phyloP scores from a whole-genome alignment of 2,888 invertebrate species.

The Heliothis peltigera region DNA sequence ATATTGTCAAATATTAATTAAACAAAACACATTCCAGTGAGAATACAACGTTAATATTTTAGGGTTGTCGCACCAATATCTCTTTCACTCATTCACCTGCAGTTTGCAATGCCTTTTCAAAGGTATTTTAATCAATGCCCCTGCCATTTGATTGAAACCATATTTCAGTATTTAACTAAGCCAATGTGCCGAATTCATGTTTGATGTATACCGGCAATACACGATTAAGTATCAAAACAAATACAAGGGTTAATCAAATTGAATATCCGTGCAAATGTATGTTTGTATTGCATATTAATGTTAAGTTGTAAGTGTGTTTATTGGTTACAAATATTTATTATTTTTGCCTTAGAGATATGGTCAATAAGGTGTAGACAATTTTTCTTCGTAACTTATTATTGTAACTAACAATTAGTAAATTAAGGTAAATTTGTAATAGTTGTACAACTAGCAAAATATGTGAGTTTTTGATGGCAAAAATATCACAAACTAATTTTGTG shows the following conservation, averaged over 20 bases:
- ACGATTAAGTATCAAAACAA: conserved; percentile 9
- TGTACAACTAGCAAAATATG: too few relatives aligned
- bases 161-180: conserved; percentile 24
- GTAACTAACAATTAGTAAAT: too few relatives aligned
- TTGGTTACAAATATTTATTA: conserved; percentile 28
- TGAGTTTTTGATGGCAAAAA: too few relatives aligned
- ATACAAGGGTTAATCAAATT: conserved; percentile 28
- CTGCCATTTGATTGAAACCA: conserved; percentile 34
- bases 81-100: not conserved
- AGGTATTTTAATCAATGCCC: conserved; percentile 4
- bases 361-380: too few relatives aligned
- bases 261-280: conserved; percentile 24
- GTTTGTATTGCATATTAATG: conserved; percentile 20
- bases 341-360: too few relatives aligned
- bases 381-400: too few relatives aligned
- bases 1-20: not conserved
- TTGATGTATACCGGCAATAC: conserved; percentile 27
- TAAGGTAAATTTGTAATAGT: too few relatives aligned
- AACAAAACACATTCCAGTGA: not conserved
- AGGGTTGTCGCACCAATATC: not conserved
- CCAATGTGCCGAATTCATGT: conserved; percentile 20
- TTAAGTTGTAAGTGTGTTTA: not conserved
- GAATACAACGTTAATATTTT: not conserved
- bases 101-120: not conserved
- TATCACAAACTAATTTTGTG: too few relatives aligned